Evolutionary conservation across 2,888 invertebrate genomes (phyloP), one percentile per base, ranked within the genome.

Genomic region (Caenorhabditis doughertyi): DNA sequence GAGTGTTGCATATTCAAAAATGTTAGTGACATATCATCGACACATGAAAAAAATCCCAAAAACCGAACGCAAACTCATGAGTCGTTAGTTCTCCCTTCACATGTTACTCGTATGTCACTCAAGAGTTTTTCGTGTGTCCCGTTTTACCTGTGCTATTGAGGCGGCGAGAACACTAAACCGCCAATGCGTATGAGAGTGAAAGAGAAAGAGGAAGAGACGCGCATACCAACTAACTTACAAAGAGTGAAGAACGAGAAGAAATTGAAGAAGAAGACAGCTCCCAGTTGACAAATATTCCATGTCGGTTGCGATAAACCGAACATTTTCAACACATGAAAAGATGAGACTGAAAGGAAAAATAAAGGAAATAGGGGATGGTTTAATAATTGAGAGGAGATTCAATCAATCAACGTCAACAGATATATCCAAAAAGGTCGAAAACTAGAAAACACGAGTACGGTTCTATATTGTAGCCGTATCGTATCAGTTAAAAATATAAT

Each of bases 131-230:
- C 32, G 32, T 9, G 9, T 32, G 32, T 32, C 5, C 32, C 32
- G 32, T 32, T 32, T 9, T 32, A 32, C 32, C 32, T 32, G 32
- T 32, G 90, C 90, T 90, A 90, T 89, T 80, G 74, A 81, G 74
- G 81, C 76, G 35, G 35, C 29, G 42, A 13, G 18, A 8, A 0
- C 4, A 29, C 2, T 1, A 0, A 0, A 16, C 9, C 11, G 9
- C 16, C 23, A 35, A 3, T 23, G 39, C 49, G 3, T 64, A 58
- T 25, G 60, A n/a, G 35, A 32, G 16, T 21, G 23, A 18, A 68
- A n/a, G 35, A 32, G 16, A 29, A 18, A 18, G 32, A 42, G 42
- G 42, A 3, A 42, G 9, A 3, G 25, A 21, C 18, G 18, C 44
- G 21, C 18, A n/a, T 18, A 2, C 42, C 23, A 27, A 25, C 9